Evolutionary conservation across 2,797 vertebrate species (phyloP).

Genomic region (Pipistrellus kuhlii): DNA sequence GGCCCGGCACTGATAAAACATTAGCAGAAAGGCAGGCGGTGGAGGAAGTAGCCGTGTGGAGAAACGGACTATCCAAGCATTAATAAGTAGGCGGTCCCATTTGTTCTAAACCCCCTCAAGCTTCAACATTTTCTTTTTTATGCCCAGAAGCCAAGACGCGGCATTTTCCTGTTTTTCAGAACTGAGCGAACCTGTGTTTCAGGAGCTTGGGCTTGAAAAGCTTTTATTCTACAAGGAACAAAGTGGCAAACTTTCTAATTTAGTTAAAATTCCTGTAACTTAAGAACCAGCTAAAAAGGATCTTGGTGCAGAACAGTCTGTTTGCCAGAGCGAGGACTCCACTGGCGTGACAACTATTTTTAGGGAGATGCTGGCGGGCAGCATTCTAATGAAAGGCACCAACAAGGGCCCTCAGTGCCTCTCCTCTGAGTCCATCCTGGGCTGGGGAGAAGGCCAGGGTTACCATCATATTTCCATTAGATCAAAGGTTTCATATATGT

Average conservation of each 20-base stretch:
- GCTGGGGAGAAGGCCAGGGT: not conserved
- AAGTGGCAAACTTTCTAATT: constrained; percentile 79
- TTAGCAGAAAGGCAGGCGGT: not conserved
- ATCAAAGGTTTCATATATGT: constrained; percentile 50
- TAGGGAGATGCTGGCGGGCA: constrained; percentile 75
- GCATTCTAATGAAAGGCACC: constrained; percentile 72
- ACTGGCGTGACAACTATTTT: constrained; percentile 75
- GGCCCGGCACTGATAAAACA: constrained; percentile 30
- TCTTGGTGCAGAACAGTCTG: constrained; percentile 61
- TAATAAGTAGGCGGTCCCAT: constrained; percentile 60
- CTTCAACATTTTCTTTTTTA: constrained; percentile 37
- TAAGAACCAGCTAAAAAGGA: constrained; percentile 74
- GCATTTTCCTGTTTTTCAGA: constrained; percentile 48
- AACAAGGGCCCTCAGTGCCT: constrained; percentile 59
- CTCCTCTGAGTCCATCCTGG: constrained; percentile 33
- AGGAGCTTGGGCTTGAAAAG: constrained; percentile 62
- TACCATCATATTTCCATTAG: constrained; percentile 13
- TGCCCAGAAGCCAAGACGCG: not conserved
- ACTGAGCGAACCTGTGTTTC: constrained; percentile 63
- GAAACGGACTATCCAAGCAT: constrained; percentile 47
- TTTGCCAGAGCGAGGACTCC: constrained; percentile 66
- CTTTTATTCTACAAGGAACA: constrained; percentile 66
- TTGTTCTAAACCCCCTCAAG: constrained; percentile 53
- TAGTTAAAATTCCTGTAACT: constrained; percentile 80
- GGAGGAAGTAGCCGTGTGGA: constrained; percentile 30